Evolutionary conservation across 30 jellyfish, hydroid and myxozoan species (phyloP), one percentile per base, ranked within the genome.

Genomic region (Rhopilema esculentum): DNA sequence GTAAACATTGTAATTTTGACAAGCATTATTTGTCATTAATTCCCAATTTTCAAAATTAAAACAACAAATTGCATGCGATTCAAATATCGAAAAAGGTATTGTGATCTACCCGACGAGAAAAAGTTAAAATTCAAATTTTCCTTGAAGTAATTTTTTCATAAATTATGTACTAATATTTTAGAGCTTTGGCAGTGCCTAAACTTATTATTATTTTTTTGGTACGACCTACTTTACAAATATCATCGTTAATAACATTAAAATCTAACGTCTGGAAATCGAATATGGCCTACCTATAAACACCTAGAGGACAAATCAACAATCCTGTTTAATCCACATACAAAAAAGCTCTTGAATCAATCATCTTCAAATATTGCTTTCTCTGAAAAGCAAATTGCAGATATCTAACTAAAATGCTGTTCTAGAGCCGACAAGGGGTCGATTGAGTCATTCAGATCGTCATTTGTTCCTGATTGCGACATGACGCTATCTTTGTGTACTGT

Each of bases 371-470:
- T 17, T 17, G 4, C 29, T 17, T 25, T 7, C 17, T 4, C 17
- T n/a, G 30, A 63, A 63, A 17, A 25, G 7, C 73, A 63, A n/a
- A 63, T 19, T 19, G 16, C 16, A 65, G 65, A 52, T 6, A 62
- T 76, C 49, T 53, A 57, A 27, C 26, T 49, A 64, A 85, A 75
- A 74, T 85, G 88, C 80, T 85, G 83, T 69, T 85, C 94, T 48
- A 85, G 40, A 26, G 88, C 81, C 16, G 94, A 85, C 49, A 85
- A 79, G 15, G 94, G 94, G 49, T 85, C 94, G 61, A 64, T 24
- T 8, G 86, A 74, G 9, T 67, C 79, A 27, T 28, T 53, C 30
- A 62, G 32, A 18, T 69, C 27, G 6, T 85, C 88, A 63, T 69
- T 61, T 0, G 17, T 63, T 24, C 22, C 9, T 24, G 50, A 4